Evolutionary conservation across 1,140 invertebrate genomes (phyloP).

Genomic region (Drosophila ohnishii): DNA sequence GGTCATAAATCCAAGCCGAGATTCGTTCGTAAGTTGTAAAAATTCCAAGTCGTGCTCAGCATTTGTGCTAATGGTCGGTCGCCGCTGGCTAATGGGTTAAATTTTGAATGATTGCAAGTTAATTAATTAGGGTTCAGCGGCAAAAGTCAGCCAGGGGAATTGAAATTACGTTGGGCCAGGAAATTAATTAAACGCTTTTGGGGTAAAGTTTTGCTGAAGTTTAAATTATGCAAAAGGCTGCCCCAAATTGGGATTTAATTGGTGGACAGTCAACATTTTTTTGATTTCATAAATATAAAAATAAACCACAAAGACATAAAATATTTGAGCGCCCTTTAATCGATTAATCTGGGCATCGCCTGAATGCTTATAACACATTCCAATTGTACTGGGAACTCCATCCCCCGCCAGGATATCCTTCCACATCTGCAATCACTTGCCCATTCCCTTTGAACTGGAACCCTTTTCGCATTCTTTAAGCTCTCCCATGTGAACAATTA

Average conservation of each 20-base stretch:
- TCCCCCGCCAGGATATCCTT: background rate
- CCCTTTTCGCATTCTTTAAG: constrained; percentile 46
- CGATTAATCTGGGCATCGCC: background rate
- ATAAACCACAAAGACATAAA: no score
- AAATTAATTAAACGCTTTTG: constrained; percentile 3
- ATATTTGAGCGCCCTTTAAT: background rate
- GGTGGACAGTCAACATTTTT: background rate
- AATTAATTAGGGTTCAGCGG: constrained; percentile 25
- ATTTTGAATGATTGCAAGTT: constrained; percentile 31
- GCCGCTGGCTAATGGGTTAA: background rate
- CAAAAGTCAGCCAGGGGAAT: background rate
- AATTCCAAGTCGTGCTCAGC: constrained; percentile 17
- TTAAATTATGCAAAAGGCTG: constrained; percentile 2
- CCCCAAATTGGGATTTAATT: constrained; percentile 4
- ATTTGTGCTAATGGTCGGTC: constrained; percentile 16
- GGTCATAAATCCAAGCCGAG: constrained; percentile 44
- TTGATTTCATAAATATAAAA: background rate
- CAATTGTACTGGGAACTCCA: background rate
- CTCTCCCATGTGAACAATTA: constrained; percentile 73
- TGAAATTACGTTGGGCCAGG: background rate
- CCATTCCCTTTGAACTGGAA: constrained; percentile 33
- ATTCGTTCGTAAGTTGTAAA: constrained; percentile 23
- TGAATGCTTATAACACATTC: background rate
- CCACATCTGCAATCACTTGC: constrained; percentile 19
- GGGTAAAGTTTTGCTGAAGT: background rate